Evolutionary conservation across 2,888 invertebrate genomes (phyloP), one percentile per base, ranked within the genome.

Genomic region (Kuschelorhynchus macadamiae): DNA sequence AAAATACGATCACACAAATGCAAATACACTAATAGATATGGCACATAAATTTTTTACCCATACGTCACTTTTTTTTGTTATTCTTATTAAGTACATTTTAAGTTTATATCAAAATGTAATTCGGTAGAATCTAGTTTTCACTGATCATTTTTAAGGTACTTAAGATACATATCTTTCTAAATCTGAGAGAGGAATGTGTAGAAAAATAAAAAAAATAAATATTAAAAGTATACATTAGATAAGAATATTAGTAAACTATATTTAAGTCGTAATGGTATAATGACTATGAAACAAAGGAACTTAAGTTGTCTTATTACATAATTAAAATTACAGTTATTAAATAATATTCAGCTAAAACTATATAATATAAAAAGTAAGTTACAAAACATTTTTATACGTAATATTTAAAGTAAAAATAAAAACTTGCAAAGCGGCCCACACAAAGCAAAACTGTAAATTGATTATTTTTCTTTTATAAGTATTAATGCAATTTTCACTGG

Each of bases 1-100:
- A 76, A 74, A 66, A 76, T 25, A 79, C 79, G 78, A 75, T 77
- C 79, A 80, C 80, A 80, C 79, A 75, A 77, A 77, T 78, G 77
- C 78, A 77, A 77, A 77, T 79, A 80, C 79, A 79, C 16, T 14
- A 14, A 75, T 80, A 79, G 78, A 77, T 80, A 78, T 80, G 77
- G 78, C 80, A 80, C 80, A 80, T 77, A 76, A 79, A 80, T 75
- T 78, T 76, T 32, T 49, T 21, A 49, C 20, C 20, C 25, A 11
- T 74, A 71, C 69, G 67, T 74, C 70, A 74, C 71, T 70, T 47
- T 52, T 65, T 47, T 55, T 57, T 42, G 17, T 30, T 33, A 14
- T 59, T 55, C 44, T 49, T 47, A 18, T 8, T 14, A 47, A 49
- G 1, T 14, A 42, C 20, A 12, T 39, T 42, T 49, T 49, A 50